Conservation (phyloP, 2,113 vertebrate species). For the Takifugu bimaculatus region DNA sequence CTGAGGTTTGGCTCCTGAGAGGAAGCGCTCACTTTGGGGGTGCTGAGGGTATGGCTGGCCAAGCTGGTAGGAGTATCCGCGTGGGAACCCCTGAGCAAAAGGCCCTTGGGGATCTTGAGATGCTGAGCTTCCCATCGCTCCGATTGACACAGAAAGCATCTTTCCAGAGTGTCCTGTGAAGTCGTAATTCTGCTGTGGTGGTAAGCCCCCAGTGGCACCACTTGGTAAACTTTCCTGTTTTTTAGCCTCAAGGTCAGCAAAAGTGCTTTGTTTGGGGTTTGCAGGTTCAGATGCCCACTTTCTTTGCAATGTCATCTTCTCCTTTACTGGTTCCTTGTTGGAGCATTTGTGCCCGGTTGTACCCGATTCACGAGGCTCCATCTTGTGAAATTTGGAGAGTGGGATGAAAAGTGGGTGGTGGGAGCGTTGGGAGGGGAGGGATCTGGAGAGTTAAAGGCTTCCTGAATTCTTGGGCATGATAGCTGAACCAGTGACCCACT, state of each 20-base stretch:
- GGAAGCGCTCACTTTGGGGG: constrained; percentile 85
- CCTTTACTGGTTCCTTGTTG: constrained; percentile 82
- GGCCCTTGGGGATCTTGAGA: constrained; percentile 83
- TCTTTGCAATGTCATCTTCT: constrained; percentile 83
- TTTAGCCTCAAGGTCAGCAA: constrained; percentile 82
- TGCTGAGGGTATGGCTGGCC: constrained; percentile 91
- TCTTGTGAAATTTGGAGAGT: constrained; percentile 64
- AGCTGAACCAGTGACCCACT: constrained; percentile 67
- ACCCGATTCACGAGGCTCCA: constrained; percentile 88
- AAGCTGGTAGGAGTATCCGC: constrained; percentile 83
- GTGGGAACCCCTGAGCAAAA: constrained; percentile 80
- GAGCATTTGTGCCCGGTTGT: constrained; percentile 86
- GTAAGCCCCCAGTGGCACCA: constrained; percentile 68
- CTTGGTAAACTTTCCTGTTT: constrained; percentile 81
- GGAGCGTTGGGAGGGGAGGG: constrained; percentile 11
- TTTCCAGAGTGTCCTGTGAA: constrained; percentile 76
- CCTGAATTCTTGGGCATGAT: constrained; percentile 76
- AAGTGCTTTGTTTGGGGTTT: constrained; percentile 84
- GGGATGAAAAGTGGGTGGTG: constrained; percentile 18
- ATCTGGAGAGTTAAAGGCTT: constrained; percentile 58
- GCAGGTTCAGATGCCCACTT: constrained; percentile 91
- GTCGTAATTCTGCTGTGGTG: constrained; percentile 79
- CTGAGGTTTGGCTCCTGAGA: constrained; percentile 86
- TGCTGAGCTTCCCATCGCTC: constrained; percentile 62
- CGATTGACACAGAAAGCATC: constrained; percentile 75